A percentile compares a stretch with the other conserved stretches of the same genome.
Evolutionary conservation across 2,888 invertebrate species (phyloP).

Genomic region (Pheosia gnoma): DNA sequence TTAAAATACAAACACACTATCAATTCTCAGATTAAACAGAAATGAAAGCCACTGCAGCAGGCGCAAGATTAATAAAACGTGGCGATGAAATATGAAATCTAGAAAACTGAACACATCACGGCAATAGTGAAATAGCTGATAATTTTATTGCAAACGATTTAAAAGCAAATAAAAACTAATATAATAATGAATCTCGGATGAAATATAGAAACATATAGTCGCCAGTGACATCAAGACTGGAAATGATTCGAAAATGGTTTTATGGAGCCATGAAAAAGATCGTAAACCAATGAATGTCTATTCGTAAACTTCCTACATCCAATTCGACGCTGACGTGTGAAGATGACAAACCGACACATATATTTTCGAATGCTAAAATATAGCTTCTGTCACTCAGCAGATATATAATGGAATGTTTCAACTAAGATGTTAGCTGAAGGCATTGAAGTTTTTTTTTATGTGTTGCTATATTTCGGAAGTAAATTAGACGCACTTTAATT

Average conservation of each 20-base stretch:
- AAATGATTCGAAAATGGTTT: slow-evolving; percentile 51
- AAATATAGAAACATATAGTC: slow-evolving; percentile 32
- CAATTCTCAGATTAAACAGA: slow-evolving; percentile 1
- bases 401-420: slow-evolving; percentile 24
- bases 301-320: slow-evolving; percentile 39
- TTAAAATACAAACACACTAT: slow-evolving; percentile 16
- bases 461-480: background rate
- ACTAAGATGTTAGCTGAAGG: background rate
- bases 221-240: slow-evolving; percentile 49
- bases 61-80: slow-evolving; percentile 3
- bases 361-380: slow-evolving; percentile 31
- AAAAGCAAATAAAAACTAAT: slow-evolving; percentile 39
- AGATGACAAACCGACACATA: slow-evolving; percentile 41
- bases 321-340: slow-evolving; percentile 30
- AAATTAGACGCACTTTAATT: background rate
- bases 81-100: slow-evolving; percentile 6
- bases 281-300: slow-evolving; percentile 44
- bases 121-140: slow-evolving; percentile 5
- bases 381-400: slow-evolving; percentile 20
- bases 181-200: slow-evolving; percentile 26
- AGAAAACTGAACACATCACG: slow-evolving; percentile 5
- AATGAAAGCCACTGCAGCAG: slow-evolving; percentile 2
- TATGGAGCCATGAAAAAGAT: slow-evolving; percentile 50
- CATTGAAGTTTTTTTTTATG: background rate
- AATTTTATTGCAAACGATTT: slow-evolving; percentile 39